Conservation (phyloP, 23 tunicate species). For the Ascidia mentula region DNA sequence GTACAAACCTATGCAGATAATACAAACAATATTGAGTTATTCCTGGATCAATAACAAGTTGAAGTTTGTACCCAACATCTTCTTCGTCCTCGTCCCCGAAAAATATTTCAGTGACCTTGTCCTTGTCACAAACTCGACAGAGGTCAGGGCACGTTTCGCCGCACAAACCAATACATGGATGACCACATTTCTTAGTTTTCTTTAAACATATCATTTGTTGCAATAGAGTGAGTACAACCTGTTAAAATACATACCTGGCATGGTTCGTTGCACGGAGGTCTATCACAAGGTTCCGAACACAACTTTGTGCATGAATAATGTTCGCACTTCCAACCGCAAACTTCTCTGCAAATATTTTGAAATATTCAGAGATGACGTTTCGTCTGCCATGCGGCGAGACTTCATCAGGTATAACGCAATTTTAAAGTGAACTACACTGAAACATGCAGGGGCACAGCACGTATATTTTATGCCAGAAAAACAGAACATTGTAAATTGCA, state of each 20-base stretch:
- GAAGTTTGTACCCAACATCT: not conserved
- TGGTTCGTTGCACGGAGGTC: conserved; percentile 66
- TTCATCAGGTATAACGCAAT: too few relatives aligned
- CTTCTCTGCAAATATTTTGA: conserved; percentile 49
- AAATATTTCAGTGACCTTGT: not conserved
- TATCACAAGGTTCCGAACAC: conserved; percentile 83
- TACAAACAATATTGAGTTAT: too few relatives aligned
- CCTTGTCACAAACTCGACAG: conserved; percentile 4
- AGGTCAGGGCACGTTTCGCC: conserved; percentile 26
- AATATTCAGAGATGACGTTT: too few relatives aligned
- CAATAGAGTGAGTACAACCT: too few relatives aligned
- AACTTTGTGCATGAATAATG: conserved; percentile 49
- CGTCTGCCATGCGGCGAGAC: too few relatives aligned
- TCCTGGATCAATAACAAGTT: too few relatives aligned
- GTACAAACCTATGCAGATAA: conserved; percentile 59
- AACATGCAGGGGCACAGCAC: too few relatives aligned
- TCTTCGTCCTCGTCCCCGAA: not conserved
- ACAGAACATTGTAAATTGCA: too few relatives aligned
- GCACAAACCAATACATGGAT: conserved; percentile 2
- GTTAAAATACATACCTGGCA: conserved; percentile 35
- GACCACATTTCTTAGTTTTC: too few relatives aligned
- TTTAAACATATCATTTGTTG: too few relatives aligned
- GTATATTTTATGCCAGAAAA: too few relatives aligned
- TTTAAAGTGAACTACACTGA: too few relatives aligned
- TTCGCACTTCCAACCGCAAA: conserved; percentile 67